These are phyloP conservation scores for Rhynchomys soricoides DNA, from an alignment of 2,113 vertebrate genomes.

Conservation along the genomic window DNA sequence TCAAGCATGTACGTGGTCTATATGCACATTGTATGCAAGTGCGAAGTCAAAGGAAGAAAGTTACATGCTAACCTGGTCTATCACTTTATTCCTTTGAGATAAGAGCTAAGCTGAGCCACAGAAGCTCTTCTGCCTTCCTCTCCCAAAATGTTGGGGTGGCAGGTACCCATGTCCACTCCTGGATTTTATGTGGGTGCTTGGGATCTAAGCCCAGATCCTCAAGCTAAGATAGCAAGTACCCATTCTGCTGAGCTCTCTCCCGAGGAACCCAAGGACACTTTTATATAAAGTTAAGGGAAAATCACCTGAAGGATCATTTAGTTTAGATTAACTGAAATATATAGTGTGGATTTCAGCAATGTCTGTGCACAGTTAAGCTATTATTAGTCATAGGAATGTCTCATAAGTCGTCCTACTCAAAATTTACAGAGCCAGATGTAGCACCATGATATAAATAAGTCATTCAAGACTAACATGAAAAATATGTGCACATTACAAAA, in stretches of 20 bases:
- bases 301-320: conserved; percentile 26
- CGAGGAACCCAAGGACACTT: background rate
- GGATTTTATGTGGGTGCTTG: background rate
- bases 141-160: background rate
- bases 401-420: background rate
- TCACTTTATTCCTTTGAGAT: background rate
- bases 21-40: too few relatives aligned
- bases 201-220: background rate
- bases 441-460: background rate
- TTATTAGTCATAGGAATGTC: background rate
- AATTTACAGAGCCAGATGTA: background rate
- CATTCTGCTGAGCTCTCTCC: background rate
- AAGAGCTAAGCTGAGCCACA: too few relatives aligned
- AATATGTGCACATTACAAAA: background rate
- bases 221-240: background rate
- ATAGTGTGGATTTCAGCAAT: background rate
- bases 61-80: background rate
- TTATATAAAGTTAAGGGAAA: background rate
- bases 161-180: background rate
- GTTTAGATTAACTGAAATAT: background rate
- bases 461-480: background rate
- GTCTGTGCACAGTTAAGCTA: background rate
- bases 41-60: too few relatives aligned
- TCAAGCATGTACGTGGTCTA: background rate
- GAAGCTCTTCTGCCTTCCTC: background rate